These are phyloP conservation scores for Fukomys damarensis DNA, from an alignment of 2,113 vertebrate species.

Conservation along the genomic window DNA sequence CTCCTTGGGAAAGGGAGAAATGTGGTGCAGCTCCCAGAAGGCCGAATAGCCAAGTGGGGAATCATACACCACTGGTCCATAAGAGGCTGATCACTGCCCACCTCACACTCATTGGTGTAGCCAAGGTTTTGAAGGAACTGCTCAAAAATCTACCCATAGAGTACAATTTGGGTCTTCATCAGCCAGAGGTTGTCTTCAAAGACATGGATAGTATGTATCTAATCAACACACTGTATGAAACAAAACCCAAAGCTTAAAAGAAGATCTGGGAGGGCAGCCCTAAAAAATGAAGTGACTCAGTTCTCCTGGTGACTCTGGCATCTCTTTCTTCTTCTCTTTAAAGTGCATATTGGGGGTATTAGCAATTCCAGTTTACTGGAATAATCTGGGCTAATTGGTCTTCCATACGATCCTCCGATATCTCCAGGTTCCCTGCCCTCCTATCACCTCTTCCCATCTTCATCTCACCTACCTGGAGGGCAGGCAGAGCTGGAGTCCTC, in stretches of 20 bases:
- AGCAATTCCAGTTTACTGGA: neutral
- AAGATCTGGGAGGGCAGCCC: conserved; percentile 13
- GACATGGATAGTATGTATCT: neutral
- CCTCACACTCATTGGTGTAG: neutral
- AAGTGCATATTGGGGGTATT: accelerated
- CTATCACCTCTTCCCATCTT: neutral
- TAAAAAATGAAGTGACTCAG: neutral
- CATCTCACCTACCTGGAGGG: neutral
- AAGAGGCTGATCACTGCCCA: neutral
- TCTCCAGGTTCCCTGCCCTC: neutral
- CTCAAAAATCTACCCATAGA: neutral
- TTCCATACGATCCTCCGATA: neutral
- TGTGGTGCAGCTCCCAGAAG: neutral
- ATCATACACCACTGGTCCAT: neutral
- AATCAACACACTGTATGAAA: neutral
- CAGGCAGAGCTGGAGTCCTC: neutral
- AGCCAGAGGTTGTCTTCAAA: conserved; percentile 72
- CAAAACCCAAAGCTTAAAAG: conserved; percentile 52
- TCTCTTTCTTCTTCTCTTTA: neutral
- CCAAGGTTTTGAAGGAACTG: neutral
- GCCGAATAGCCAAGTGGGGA: neutral
- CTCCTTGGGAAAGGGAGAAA: neutral
- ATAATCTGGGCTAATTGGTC: neutral
- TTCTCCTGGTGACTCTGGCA: neutral
- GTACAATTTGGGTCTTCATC: neutral